Evolutionary conservation across 2,797 vertebrate species (phyloP).

Genomic region (Hippopotamyrus pictus): DNA sequence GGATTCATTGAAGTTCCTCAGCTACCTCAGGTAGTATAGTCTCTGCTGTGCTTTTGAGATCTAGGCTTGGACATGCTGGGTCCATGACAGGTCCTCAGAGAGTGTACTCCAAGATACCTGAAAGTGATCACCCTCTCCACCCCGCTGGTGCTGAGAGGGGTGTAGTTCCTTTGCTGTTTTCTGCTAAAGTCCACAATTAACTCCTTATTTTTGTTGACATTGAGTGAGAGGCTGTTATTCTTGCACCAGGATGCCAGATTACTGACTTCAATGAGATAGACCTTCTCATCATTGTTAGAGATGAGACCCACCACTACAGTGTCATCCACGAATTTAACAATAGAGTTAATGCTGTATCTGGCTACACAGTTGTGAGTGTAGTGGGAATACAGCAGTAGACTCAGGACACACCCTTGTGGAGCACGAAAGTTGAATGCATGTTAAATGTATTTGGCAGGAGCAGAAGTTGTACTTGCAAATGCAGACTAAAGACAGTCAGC

Average conservation of each 20-base stretch:
- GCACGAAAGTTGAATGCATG: neutral
- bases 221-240: neutral
- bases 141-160: neutral
- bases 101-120: neutral
- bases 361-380: neutral
- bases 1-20: neutral
- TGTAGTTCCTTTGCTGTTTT: neutral
- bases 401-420: neutral
- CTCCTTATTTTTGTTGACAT: neutral
- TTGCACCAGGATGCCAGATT: neutral
- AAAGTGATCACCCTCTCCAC: neutral
- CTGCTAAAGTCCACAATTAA: neutral
- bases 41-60: neutral
- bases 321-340: neutral
- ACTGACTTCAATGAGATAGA: neutral
- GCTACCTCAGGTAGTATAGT: neutral
- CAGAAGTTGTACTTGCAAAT: conserved; percentile 21
- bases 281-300: neutral
- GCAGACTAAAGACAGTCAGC: conserved; percentile 72
- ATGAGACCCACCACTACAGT: neutral
- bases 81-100: neutral
- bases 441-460: conserved; percentile 18
- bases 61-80: neutral
- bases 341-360: neutral
- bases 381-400: neutral